Percentiles rank a stretch among this genome's conserved stretches.
Evolutionary conservation across 2,797 vertebrate genomes (phyloP).

Genomic region (Gila robusta): DNA sequence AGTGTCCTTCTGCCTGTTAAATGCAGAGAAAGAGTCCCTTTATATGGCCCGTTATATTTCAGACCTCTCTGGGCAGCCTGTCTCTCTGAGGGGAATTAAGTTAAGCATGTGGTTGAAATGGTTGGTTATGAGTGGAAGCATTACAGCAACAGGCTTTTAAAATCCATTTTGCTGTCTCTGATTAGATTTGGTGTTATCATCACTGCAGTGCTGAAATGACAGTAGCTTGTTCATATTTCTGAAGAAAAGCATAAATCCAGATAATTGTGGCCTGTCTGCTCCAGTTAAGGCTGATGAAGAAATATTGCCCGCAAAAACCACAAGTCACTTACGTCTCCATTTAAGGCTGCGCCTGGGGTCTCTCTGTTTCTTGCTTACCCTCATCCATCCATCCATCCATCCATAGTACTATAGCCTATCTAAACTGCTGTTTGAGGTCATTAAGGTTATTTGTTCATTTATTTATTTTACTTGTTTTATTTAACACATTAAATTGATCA

Average conservation of each 20-base stretch:
- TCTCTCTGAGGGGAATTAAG: constrained; percentile 74
- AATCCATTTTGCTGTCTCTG: constrained; percentile 80
- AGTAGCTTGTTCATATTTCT: constrained; percentile 80
- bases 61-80: constrained; percentile 68
- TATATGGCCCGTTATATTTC: constrained; percentile 74
- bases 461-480: background rate
- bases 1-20: constrained; percentile 62
- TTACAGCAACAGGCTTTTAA: constrained; percentile 80
- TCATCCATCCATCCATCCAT: background rate
- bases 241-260: constrained; percentile 76
- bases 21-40: constrained; percentile 69
- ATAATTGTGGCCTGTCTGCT: constrained; percentile 79
- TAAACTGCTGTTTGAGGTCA: background rate
- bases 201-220: constrained; percentile 73
- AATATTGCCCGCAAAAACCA: constrained; percentile 69
- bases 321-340: constrained; percentile 37
- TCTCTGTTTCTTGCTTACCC: background rate
- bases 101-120: constrained; percentile 77
- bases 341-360: constrained; percentile 5
- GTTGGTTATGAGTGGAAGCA: constrained; percentile 76
- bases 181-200: constrained; percentile 78
- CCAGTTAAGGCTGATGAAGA: constrained; percentile 78
- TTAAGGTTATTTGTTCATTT: background rate
- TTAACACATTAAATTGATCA: background rate
- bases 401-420: background rate